Conservation (phyloP, 2,888 invertebrate genomes). For the Amblyjoppa proteus region DNA sequence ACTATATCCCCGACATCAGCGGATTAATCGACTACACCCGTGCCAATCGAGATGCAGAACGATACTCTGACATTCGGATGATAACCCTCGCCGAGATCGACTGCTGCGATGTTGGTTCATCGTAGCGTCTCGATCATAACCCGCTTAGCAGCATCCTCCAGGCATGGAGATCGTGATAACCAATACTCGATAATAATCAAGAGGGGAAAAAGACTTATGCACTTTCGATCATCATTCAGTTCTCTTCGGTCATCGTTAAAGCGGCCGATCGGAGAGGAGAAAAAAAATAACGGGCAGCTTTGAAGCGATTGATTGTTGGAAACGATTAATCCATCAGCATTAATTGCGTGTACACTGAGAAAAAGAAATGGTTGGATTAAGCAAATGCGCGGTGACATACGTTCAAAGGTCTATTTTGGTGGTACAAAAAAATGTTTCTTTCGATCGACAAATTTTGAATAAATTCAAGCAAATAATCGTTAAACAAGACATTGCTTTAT, state of each 20-base stretch:
- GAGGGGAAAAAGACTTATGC: conserved; percentile 21
- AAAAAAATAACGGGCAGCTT: not conserved
- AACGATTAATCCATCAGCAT: not conserved
- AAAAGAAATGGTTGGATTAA: too few species aligned
- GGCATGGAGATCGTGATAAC: conserved; percentile 41
- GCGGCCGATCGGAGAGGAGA: conserved; percentile 6
- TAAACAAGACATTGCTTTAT: too few species aligned
- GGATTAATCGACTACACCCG: conserved; percentile 62
- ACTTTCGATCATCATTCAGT: conserved; percentile 20
- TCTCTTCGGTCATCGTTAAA: conserved; percentile 3
- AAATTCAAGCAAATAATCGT: too few species aligned
- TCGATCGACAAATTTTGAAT: too few species aligned
- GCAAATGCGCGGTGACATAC: too few species aligned
- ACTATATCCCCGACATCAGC: conserved; percentile 21
- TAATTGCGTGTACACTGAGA: not conserved
- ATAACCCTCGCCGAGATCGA: conserved; percentile 22
- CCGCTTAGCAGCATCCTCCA: conserved; percentile 11
- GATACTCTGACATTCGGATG: conserved; percentile 30
- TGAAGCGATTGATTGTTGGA: conserved; percentile 51
- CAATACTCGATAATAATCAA: conserved; percentile 56
- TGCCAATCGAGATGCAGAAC: conserved; percentile 53
- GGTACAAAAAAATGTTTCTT: too few species aligned
- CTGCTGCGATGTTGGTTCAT: not conserved
- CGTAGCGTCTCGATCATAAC: conserved; percentile 18
- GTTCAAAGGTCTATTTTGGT: too few species aligned